phyloP scores from a whole-genome alignment of 2,797 vertebrate species.

The Gobio occitaniae region DNA sequence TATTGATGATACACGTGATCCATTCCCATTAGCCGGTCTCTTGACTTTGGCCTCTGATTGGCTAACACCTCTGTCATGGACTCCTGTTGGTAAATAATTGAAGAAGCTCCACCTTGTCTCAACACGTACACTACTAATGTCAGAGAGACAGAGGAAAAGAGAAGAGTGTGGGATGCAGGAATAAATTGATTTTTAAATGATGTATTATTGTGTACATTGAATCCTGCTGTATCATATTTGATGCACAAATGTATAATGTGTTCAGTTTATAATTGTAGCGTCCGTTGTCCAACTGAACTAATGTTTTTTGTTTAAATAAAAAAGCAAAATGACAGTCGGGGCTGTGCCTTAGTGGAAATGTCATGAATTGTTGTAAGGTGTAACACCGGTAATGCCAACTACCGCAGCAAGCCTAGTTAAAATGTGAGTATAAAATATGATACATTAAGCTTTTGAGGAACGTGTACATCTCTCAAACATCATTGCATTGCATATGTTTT shows the following conservation, averaged over 20 bases:
- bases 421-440: background rate
- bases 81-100: conserved; percentile 69
- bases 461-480: background rate
- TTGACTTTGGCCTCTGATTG: conserved; percentile 46
- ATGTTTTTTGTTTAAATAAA: too few species aligned
- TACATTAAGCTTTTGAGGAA: background rate
- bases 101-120: conserved; percentile 56
- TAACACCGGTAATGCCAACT: background rate
- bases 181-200: background rate
- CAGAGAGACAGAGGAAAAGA: background rate
- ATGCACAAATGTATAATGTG: background rate
- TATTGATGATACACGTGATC: conserved; percentile 39
- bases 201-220: background rate
- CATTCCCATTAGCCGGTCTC: conserved; percentile 26
- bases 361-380: background rate
- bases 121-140: conserved; percentile 15
- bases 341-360: background rate
- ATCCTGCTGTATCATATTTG: background rate
- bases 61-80: conserved; percentile 54
- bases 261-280: too few species aligned
- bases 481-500: background rate
- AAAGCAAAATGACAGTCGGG: too few species aligned
- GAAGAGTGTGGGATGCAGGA: background rate
- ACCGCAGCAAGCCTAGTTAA: background rate
- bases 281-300: too few species aligned